Evolutionary conservation across 2,888 invertebrate species (phyloP).

Genomic region (Nomada goodeniana): DNA sequence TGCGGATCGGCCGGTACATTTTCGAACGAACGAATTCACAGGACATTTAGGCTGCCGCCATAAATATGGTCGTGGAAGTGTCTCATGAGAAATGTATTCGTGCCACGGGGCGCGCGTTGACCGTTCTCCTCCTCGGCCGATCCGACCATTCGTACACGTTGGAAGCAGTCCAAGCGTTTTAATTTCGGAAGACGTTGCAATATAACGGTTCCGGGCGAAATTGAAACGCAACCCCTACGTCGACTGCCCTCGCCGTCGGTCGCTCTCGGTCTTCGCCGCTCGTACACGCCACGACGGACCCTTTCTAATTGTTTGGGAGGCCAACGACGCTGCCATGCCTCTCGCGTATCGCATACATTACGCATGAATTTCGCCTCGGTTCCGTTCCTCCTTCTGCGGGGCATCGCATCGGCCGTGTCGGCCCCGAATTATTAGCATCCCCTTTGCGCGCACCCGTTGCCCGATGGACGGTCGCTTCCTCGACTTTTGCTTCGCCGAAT

Average conservation of each 20-base stretch:
- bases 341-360: constrained; percentile 70
- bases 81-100: constrained; percentile 64
- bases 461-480: background rate
- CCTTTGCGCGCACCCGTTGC: constrained; percentile 36
- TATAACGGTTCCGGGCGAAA: constrained; percentile 80
- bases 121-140: background rate
- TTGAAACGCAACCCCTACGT: constrained; percentile 76
- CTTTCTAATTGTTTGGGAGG: constrained; percentile 82
- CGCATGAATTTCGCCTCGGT: constrained; percentile 71
- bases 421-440: constrained; percentile 61
- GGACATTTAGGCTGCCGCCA: constrained; percentile 36
- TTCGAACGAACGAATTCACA: constrained; percentile 36
- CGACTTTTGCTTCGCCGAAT: constrained; percentile 20
- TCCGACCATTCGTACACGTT: constrained; percentile 60
- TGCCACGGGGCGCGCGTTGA: constrained; percentile 33
- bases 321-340: constrained; percentile 65
- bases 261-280: constrained; percentile 40
- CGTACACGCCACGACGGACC: constrained; percentile 60
- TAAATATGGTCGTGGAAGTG: constrained; percentile 27
- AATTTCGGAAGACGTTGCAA: constrained; percentile 78
- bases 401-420: constrained; percentile 51
- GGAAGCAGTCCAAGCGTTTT: constrained; percentile 72
- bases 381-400: constrained; percentile 61
- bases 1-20: constrained; percentile 28
- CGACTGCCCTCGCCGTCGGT: constrained; percentile 11